These are phyloP conservation scores for Cryptus viduatorius DNA, from an alignment of 2,888 invertebrate species.

Conservation along the genomic window DNA sequence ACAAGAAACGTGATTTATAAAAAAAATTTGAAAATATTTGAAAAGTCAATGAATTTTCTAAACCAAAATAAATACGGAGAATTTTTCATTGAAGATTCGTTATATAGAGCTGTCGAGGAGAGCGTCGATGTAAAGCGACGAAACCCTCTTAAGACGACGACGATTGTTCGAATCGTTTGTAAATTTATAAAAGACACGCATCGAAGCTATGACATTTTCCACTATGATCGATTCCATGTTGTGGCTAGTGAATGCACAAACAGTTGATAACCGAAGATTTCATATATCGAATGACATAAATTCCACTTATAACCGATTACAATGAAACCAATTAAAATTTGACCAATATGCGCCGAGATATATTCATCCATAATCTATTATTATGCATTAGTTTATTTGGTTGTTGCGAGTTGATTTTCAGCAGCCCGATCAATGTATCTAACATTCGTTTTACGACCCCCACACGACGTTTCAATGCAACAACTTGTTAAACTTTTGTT, in stretches of 20 bases:
- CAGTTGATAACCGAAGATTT: not conserved
- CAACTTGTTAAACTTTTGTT: not conserved
- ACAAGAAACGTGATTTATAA: too few relatives aligned
- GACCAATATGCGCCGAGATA: not conserved
- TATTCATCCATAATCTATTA: not conserved
- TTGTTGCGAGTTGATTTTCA: not conserved
- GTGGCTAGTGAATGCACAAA: not conserved
- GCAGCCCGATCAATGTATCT: not conserved
- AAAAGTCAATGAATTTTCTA: too few relatives aligned
- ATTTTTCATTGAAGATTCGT: too few relatives aligned
- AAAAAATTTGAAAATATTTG: too few relatives aligned
- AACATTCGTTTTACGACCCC: not conserved
- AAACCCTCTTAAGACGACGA: too few relatives aligned
- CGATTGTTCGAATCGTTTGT: not conserved
- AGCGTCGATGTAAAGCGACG: too few relatives aligned
- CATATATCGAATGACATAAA: not conserved
- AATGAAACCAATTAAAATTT: not conserved
- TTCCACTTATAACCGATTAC: not conserved
- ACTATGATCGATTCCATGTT: not conserved
- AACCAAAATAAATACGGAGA: too few relatives aligned
- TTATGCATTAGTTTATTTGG: not conserved
- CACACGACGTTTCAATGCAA: not conserved
- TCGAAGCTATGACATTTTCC: not conserved
- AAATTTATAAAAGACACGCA: not conserved
- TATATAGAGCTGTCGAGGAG: too few relatives aligned